Conservation (phyloP, 2,888 invertebrate species). For the Cryptophagus acutangulus region DNA sequence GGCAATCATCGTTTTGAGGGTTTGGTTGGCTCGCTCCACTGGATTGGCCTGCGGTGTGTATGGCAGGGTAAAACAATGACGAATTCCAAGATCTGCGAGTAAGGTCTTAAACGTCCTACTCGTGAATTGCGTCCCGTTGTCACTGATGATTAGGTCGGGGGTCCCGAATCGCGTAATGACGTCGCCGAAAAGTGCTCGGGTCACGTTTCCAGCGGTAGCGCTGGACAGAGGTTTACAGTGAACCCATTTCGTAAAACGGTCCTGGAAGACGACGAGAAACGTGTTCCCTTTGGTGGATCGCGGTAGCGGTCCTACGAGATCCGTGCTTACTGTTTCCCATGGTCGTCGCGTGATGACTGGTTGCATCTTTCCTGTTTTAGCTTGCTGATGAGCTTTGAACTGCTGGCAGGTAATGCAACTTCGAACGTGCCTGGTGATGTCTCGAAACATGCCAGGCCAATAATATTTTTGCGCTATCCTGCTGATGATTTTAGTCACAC, state of each 20-base stretch:
- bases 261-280: too few relatives aligned
- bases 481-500: constrained; percentile 26
- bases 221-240: constrained; percentile 12
- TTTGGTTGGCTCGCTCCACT: constrained; percentile 35
- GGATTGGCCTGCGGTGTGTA: constrained; percentile 37
- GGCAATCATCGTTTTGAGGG: constrained; percentile 36
- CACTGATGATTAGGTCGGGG: constrained; percentile 15
- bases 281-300: constrained; percentile 11
- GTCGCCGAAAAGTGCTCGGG: constrained; percentile 2
- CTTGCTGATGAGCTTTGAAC: constrained; percentile 18
- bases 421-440: constrained; percentile 23
- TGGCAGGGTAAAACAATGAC: too few relatives aligned
- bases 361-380: constrained; percentile 21
- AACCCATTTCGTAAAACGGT: constrained; percentile 19
- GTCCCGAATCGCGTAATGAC: constrained; percentile 13
- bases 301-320: constrained; percentile 18
- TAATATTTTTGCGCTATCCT: constrained; percentile 24
- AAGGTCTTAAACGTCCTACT: constrained; percentile 7
- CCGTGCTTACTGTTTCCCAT: constrained; percentile 16
- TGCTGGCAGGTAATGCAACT: constrained; percentile 25
- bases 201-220: constrained; percentile 10
- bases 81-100: too few relatives aligned
- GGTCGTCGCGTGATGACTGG: constrained; percentile 3
- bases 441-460: constrained; percentile 28
- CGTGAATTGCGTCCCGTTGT: constrained; percentile 13